Percentiles rank a stretch among this genome's conserved stretches.
Evolutionary conservation across 2,797 vertebrate species (phyloP).

Genomic region (Varecia variegata): DNA sequence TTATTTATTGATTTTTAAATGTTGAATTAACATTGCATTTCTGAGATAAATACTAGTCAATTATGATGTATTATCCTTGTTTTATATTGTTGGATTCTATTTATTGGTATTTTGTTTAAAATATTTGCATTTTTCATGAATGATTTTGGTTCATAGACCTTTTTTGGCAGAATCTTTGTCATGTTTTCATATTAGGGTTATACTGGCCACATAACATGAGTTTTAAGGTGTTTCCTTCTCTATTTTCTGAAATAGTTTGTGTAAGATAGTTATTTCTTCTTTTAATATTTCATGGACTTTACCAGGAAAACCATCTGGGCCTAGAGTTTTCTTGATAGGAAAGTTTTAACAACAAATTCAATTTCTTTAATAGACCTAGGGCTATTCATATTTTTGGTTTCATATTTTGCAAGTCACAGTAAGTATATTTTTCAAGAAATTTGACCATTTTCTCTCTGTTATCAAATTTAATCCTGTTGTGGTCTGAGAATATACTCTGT

Average conservation of each 20-base stretch:
- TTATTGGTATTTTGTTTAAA: not conserved
- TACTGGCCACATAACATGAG: not conserved
- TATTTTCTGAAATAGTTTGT: slow-evolving; percentile 27
- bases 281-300: not conserved
- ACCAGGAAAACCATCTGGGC: not conserved
- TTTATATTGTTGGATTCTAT: not conserved
- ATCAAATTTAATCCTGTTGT: not conserved
- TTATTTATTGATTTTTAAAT: slow-evolving; percentile 1
- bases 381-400: not conserved
- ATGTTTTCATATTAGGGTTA: not conserved
- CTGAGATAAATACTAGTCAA: not conserved
- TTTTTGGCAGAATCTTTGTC: not conserved
- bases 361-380: not conserved
- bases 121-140: not conserved
- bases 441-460: slow-evolving; percentile 1
- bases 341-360: not conserved
- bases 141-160: not conserved
- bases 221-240: not conserved
- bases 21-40: slow-evolving; percentile 11
- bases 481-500: not conserved
- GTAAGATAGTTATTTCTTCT: not conserved
- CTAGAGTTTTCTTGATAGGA: not conserved
- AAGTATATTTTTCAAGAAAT: slow-evolving; percentile 7
- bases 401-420: not conserved
- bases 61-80: not conserved